Percentiles rank a stretch among this genome's conserved stretches.
These are phyloP conservation scores for Pedetes capensis DNA, from an alignment of 2,113 vertebrate genomes.

Conservation along the genomic window DNA sequence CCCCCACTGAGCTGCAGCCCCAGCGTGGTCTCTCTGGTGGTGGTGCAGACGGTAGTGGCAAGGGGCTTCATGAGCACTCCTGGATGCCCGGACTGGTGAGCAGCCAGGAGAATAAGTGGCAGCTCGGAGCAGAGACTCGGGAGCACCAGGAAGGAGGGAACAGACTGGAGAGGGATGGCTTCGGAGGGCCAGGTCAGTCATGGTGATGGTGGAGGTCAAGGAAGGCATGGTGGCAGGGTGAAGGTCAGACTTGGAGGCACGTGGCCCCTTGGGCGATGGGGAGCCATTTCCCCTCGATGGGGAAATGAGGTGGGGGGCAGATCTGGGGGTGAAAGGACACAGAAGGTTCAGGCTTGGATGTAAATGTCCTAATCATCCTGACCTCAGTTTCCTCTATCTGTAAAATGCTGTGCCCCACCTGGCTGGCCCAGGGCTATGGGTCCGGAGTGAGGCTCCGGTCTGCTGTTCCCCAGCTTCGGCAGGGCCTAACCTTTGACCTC, in stretches of 20 bases:
- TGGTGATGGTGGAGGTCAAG: too few species aligned
- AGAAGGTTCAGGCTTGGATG: background rate
- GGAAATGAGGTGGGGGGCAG: background rate
- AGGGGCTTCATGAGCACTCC: background rate
- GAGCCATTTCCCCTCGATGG: too few species aligned
- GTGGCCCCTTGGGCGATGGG: fast-evolving
- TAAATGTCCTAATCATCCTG: fast-evolving
- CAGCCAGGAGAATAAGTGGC: background rate
- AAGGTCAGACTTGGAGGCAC: fast-evolving
- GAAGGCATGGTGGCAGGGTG: background rate
- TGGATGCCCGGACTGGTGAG: background rate
- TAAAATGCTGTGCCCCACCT: fast-evolving
- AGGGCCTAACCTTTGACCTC: background rate
- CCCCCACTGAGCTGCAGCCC: background rate
- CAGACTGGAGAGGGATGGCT: fast-evolving
- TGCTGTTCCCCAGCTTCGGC: background rate
- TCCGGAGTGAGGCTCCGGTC: background rate
- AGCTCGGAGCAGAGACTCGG: background rate
- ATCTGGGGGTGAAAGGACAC: background rate
- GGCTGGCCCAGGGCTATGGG: background rate
- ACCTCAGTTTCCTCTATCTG: background rate
- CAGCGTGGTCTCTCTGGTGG: background rate
- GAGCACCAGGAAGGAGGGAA: fast-evolving
- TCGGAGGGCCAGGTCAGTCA: fast-evolving
- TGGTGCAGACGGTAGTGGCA: fast-evolving